Percentiles rank a stretch among this genome's conserved stretches.
Evolutionary conservation across 1,140 invertebrate species (phyloP).

Genomic region (Pseudomyrmex cubaensis): DNA sequence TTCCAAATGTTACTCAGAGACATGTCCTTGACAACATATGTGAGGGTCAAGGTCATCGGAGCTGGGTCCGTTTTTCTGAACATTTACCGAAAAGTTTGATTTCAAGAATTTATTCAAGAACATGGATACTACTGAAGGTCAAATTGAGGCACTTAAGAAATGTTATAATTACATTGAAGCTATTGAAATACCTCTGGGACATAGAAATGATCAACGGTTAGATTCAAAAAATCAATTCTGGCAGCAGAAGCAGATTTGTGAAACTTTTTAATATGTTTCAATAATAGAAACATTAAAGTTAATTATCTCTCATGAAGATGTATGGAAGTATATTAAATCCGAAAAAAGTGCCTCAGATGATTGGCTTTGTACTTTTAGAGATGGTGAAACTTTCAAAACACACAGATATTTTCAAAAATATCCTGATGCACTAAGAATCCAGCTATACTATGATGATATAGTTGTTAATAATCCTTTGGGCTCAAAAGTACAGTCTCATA

Average conservation of each 20-base stretch:
- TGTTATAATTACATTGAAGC: too few relatives aligned
- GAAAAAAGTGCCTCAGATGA: background rate
- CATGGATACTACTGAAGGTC: too few relatives aligned
- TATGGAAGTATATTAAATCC: background rate
- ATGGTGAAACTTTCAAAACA: background rate
- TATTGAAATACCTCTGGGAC: background rate
- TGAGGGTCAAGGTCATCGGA: too few relatives aligned
- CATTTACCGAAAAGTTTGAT: too few relatives aligned
- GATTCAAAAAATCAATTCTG: too few relatives aligned
- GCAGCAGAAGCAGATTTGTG: background rate
- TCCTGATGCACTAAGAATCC: background rate
- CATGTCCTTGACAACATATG: too few relatives aligned
- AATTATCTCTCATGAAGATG: slow-evolving; percentile 3
- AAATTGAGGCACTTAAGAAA: too few relatives aligned
- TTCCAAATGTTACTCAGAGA: too few relatives aligned
- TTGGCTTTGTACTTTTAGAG: background rate
- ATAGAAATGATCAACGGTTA: background rate
- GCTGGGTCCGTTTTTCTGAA: too few relatives aligned
- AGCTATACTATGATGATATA: slow-evolving; percentile 7
- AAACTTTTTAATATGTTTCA: slow-evolving; percentile 6
- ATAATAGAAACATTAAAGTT: slow-evolving; percentile 6
- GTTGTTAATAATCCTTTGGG: slow-evolving; percentile 2
- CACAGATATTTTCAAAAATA: too few relatives aligned
- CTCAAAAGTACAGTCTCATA: background rate
- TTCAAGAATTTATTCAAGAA: too few relatives aligned